Evolutionary conservation across 2,888 invertebrate genomes (phyloP), one percentile per base, ranked within the genome.

Genomic region (Pteria penguin): DNA sequence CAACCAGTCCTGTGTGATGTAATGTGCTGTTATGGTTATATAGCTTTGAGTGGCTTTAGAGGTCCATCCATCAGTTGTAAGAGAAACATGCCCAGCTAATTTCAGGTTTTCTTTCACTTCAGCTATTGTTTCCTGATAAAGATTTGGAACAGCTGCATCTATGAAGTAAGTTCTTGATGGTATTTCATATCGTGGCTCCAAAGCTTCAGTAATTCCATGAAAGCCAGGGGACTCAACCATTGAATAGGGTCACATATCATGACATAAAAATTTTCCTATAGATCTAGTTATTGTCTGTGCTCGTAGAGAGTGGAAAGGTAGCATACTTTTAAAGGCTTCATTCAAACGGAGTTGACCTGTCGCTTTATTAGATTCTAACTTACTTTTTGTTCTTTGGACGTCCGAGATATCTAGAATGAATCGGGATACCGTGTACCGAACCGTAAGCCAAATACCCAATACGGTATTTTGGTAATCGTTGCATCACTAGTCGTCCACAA

Each of bases 61-160:
- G 0, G 80, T 82, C 80, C 79, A 80, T n/a, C 57, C 69, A 58
- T 82, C 80, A 14, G 76, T 80, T 45, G 79, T 82, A 3, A 80
- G n/a, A 27, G 76, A 66, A 45, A 82, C 62, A 29, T 22, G 52
- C 1, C 14, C 29, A 29, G 78, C 66, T 45, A 18, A 52, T 22
- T 54, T 36, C 11, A 78, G 33, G n/a, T 70, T 33, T 18, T 52
- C 18, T 27, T 36, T 29, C 8, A 79, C 76, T 45, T 57, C 22
- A 18, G 2, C 27, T 52, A 32, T 61, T 2, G 72, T 60, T 36
- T 71, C 65, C 31, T 67, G 36, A 18, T 57, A 66, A 4, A 72
- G 36, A 24, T 62, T 45, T 26, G 78, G 75, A 4, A 76, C 68
- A 27, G 68, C 52, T 24, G 2, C 74, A 18, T 79, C 62, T 54